phyloP scores from a whole-genome alignment of 2,113 vertebrate genomes.

The Oncorhynchus nerka region DNA sequence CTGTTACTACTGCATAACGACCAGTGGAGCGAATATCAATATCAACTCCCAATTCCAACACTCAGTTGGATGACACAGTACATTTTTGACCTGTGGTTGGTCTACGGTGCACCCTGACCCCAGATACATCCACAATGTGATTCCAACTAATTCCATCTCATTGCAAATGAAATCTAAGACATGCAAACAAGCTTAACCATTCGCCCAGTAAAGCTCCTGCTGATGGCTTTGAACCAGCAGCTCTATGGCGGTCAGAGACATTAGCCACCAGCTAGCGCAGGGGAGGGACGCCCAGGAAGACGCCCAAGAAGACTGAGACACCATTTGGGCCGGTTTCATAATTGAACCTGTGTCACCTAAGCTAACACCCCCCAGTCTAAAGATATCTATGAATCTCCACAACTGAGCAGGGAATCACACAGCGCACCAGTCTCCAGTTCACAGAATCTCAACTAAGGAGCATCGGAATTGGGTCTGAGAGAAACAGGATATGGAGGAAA shows the following conservation, averaged over 20 bases:
- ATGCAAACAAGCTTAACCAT: slow-evolving; percentile 53
- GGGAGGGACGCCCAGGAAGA: slow-evolving; percentile 21
- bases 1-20: slow-evolving; percentile 36
- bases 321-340: slow-evolving; percentile 54
- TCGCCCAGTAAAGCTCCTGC: slow-evolving; percentile 35
- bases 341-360: slow-evolving; percentile 50
- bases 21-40: slow-evolving; percentile 19
- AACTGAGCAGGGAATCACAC: slow-evolving; percentile 28
- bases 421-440: slow-evolving; percentile 1
- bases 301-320: slow-evolving; percentile 18
- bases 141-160: slow-evolving; percentile 15
- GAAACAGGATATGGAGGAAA: too few relatives aligned
- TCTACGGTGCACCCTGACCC: neutral
- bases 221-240: slow-evolving; percentile 54
- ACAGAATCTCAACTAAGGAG: neutral
- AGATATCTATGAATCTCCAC: slow-evolving; percentile 44
- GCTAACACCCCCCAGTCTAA: slow-evolving; percentile 18
- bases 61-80: neutral
- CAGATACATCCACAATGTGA: slow-evolving; percentile 1
- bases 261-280: slow-evolving; percentile 46
- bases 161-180: slow-evolving; percentile 20
- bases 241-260: slow-evolving; percentile 47
- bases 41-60: slow-evolving; percentile 30
- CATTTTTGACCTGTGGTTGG: slow-evolving; percentile 1
- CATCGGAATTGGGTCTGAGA: too few relatives aligned